These are phyloP conservation scores for Karalla daura DNA, from an alignment of 2,797 vertebrate genomes.

Conservation along the genomic window DNA sequence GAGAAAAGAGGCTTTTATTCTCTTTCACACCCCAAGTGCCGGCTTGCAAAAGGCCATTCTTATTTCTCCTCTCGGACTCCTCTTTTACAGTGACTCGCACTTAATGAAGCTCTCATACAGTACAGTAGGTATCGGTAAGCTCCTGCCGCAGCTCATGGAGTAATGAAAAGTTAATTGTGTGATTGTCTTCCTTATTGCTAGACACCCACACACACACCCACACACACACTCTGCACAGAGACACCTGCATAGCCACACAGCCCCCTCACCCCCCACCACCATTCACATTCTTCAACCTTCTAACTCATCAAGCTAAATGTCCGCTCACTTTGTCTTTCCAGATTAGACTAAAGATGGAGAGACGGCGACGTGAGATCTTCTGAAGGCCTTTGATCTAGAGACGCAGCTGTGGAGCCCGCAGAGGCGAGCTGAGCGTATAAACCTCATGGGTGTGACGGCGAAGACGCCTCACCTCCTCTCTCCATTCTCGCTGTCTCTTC, in stretches of 20 bases:
- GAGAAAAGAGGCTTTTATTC: background rate
- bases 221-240: constrained; percentile 56
- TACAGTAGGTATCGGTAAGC: constrained; percentile 58
- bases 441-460: constrained; percentile 31
- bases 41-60: constrained; percentile 23
- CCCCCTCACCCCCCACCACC: too few relatives aligned
- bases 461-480: constrained; percentile 17
- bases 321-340: constrained; percentile 52
- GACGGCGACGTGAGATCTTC: constrained; percentile 35
- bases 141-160: constrained; percentile 67
- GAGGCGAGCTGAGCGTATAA: constrained; percentile 24
- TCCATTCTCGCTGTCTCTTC: constrained; percentile 23
- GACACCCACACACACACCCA: constrained; percentile 55
- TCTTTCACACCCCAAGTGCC: constrained; percentile 23
- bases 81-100: constrained; percentile 51
- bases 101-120: constrained; percentile 71
- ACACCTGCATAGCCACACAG: constrained; percentile 45
- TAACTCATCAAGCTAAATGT: constrained; percentile 26
- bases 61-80: constrained; percentile 20
- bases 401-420: constrained; percentile 30
- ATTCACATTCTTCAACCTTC: constrained; percentile 52
- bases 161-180: constrained; percentile 79
- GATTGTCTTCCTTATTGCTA: constrained; percentile 66
- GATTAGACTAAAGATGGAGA: constrained; percentile 40
- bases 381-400: constrained; percentile 38